Base-by-base conservation (phyloP, 2,888 invertebrate genomes). In the Cataglyphis albicans region DNA sequence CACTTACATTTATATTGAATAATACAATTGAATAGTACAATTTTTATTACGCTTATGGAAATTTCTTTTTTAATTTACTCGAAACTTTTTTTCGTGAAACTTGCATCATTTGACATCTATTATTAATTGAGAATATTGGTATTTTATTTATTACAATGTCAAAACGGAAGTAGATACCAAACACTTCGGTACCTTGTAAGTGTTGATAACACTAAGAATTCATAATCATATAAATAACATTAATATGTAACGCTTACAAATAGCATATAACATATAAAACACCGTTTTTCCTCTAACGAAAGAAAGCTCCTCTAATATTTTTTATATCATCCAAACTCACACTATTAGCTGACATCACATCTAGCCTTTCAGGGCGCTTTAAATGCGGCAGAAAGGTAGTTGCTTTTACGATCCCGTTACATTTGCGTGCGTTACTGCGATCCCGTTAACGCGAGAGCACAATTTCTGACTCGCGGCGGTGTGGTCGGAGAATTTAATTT, bases 401-500 rank as follows among this genome's bases (percentile, higher is more conserved):
- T 25, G 35, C 59, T 78, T 78, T 72, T 55, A 72, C 72, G 59
- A 80, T 59, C 59, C 21, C 72, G 44, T 59, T 72, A 72, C 78
- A 80, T 80, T 80, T 72, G 32, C 41, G 57, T 41, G 72, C 72
- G 72, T 76, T 59, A 65, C 25, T 61, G 65, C 57, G 76, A 25
- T 67, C 18, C 76, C 12, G 74, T 82, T 75, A 82, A 76, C 48
- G 59, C 64, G 35, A 55, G 67, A 48, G 59, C 67, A 41, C 76
- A n/a, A 63, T 12, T 75, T 38, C 57, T n/a, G 38, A 75, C 65
- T 32, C 32, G 57, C 29, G 38, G 21, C 6, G 6, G 35, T 29
- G 48, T 29, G 48, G n/a, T 18, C 25, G 29, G 83, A 29, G 32
- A 38, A 76, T 86, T 88, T 81, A 81, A 86, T 82, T 83, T 44